Base-by-base conservation (phyloP, 2,888 invertebrate genomes). In the Eucera pruinosa region DNA sequence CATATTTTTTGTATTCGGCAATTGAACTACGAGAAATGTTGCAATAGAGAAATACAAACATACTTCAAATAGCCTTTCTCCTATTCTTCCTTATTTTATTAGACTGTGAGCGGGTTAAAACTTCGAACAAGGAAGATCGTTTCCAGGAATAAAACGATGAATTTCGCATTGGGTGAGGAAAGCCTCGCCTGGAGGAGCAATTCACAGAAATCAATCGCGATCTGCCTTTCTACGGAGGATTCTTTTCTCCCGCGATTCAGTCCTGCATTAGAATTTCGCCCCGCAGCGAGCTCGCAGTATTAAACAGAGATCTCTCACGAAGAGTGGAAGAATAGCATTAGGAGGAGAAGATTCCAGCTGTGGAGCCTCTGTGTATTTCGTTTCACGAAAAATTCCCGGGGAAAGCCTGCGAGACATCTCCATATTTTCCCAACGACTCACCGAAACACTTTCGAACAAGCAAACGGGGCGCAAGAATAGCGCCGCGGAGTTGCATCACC, bases 371-470 rank as follows among this genome's bases (percentile, higher is more conserved):
- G 18, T 2, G 41, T 15, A 23, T 1, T 18, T 11, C 23, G 71
- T 72, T 78, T 69, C 61, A 66, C 48, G 36, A 55, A 68, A 48
- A 61, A 58, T 67, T 66, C 77, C 67, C 54, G 55, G 20, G 70
- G 64, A 67, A 15, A 25, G 64, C 39, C 76, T 62, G 70, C 62
- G 66, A 84, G 80, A 87, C 80, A 86, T 88, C 86, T 86, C 85
- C 86, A 86, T 89, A 86, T 89, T 89, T 89, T 88, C 73, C 81
- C 85, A 85, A 86, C 36, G 73, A 73, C 81, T 3, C 41, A 80
- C 78, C 86, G 86, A 90, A 89, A 90, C 87, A 88, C 74, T 86
- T 85, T 85, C 83, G 81, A 88, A 87, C 83, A 82, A 85, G 72
- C 52, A 47, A 6, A 30, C 6, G 55, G 61, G n/a, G n/a, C n/a